Percentiles rank a stretch among this genome's conserved stretches.
Evolutionary conservation across 2,888 invertebrate genomes (phyloP).

Genomic region (Mycalesis mineus): DNA sequence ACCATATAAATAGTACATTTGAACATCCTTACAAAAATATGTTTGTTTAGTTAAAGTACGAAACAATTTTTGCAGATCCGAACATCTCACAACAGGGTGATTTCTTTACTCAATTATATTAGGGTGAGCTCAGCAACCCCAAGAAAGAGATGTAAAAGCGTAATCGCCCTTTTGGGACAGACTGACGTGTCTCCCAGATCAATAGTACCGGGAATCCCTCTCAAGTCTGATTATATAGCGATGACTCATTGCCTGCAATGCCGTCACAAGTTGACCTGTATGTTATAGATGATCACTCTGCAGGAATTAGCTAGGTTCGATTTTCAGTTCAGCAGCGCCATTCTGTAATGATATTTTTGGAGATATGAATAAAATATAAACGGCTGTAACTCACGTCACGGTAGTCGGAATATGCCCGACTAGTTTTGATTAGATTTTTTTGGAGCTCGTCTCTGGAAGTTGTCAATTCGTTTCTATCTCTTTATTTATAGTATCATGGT

Average conservation of each 20-base stretch:
- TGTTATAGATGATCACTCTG: no score
- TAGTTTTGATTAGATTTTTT: no score
- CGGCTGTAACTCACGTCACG: no score
- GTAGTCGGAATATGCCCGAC: no score
- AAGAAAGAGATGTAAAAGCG: constrained; percentile 5
- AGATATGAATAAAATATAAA: no score
- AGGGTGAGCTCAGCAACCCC: constrained; percentile 11
- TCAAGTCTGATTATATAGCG: constrained; percentile 27
- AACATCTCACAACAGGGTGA: constrained; percentile 2
- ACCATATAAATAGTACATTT: not conserved
- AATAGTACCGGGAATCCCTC: constrained; percentile 50
- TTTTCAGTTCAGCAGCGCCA: no score
- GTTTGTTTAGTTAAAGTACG: not conserved
- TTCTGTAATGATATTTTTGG: no score
- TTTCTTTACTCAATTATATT: constrained; percentile 1
- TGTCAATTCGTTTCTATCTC: no score
- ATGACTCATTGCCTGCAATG: constrained; percentile 32
- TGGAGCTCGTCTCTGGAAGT: no score
- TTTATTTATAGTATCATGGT: no score
- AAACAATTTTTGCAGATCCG: not conserved
- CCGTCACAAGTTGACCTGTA: not conserved
- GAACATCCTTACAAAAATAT: no score
- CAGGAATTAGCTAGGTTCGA: no score
- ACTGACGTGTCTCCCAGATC: constrained; percentile 49
- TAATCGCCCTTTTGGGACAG: constrained; percentile 37